Percentiles rank a stretch among this genome's conserved stretches.
These are phyloP conservation scores for Antennarius striatus DNA, from an alignment of 2,113 vertebrate genomes.

Conservation along the genomic window DNA sequence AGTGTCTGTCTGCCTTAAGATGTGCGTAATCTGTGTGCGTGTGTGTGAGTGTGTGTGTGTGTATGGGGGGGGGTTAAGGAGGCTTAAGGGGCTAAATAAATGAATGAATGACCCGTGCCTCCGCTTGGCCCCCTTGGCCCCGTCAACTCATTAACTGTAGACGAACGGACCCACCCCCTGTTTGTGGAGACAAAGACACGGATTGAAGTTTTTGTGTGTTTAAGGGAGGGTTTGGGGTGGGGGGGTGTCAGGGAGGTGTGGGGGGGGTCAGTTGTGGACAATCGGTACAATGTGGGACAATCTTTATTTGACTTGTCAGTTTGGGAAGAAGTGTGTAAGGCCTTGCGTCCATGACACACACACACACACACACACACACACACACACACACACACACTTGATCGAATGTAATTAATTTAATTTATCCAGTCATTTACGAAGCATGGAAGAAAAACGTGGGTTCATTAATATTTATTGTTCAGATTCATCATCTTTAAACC, in stretches of 20 bases:
- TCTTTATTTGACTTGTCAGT: conserved; percentile 55
- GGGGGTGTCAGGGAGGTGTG: not conserved
- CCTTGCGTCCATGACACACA: conserved; percentile 12
- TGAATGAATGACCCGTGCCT: conserved; percentile 58
- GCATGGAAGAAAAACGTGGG: too few relatives aligned
- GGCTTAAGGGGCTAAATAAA: conserved; percentile 43
- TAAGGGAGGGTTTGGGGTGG: not conserved
- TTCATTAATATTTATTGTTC: too few relatives aligned
- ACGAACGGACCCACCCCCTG: conserved; percentile 56
- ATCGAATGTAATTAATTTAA: too few relatives aligned
- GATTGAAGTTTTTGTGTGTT: conserved; percentile 18
- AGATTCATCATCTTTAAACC: too few relatives aligned
- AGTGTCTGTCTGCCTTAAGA: not conserved
- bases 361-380: not conserved
- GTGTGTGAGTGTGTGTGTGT: conserved; percentile 2
- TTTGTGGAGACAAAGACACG: conserved; percentile 60
- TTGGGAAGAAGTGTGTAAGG: conserved; percentile 34
- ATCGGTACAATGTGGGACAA: conserved; percentile 33
- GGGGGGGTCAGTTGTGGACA: conserved; percentile 38
- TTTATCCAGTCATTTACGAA: too few relatives aligned
- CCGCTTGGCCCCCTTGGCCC: conserved; percentile 39
- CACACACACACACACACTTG: too few relatives aligned
- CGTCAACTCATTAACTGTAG: conserved; percentile 65
- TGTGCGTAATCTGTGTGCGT: not conserved
- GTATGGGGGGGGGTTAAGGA: not conserved